Evolutionary conservation across 2,888 invertebrate genomes (phyloP).

Genomic region (Drosophila formosana): DNA sequence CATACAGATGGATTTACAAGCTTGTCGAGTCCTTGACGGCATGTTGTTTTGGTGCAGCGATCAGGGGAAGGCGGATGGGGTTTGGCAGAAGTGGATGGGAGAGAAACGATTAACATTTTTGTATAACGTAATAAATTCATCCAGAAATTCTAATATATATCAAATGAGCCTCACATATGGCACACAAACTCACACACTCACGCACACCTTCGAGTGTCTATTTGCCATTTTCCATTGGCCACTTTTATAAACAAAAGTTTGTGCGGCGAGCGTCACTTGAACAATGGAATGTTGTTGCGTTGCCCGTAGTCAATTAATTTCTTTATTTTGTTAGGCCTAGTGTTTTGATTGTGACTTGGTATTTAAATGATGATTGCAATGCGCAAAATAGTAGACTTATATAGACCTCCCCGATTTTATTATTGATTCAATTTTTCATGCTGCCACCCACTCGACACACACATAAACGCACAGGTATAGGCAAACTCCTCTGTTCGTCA

Average conservation of each 20-base stretch:
- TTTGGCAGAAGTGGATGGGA: not conserved
- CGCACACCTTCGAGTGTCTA: not conserved
- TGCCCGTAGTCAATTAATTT: not conserved
- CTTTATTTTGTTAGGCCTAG: not conserved
- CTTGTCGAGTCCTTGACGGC: conserved; percentile 22
- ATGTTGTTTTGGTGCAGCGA: not conserved
- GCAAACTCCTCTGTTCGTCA: not conserved
- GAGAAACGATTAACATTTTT: conserved; percentile 22
- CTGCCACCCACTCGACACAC: conserved; percentile 16
- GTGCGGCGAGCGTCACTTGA: not conserved
- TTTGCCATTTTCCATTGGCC: conserved; percentile 27
- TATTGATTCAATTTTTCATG: conserved; percentile 64
- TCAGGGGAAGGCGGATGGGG: not conserved
- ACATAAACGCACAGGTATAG: conserved; percentile 3
- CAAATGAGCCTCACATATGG: conserved; percentile 1
- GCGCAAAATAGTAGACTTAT: conserved; percentile 51
- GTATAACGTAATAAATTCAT: conserved; percentile 39
- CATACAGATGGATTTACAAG: not conserved
- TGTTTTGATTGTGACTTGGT: not conserved
- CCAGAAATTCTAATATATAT: conserved; percentile 24
- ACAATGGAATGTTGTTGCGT: not conserved
- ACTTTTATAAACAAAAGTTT: conserved; percentile 43
- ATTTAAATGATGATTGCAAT: conserved; percentile 4
- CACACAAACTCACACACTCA: not conserved
- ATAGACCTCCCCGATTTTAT: conserved; percentile 46